Base-by-base conservation (phyloP, 2,888 invertebrate species). In the Eupithecia subfuscata region DNA sequence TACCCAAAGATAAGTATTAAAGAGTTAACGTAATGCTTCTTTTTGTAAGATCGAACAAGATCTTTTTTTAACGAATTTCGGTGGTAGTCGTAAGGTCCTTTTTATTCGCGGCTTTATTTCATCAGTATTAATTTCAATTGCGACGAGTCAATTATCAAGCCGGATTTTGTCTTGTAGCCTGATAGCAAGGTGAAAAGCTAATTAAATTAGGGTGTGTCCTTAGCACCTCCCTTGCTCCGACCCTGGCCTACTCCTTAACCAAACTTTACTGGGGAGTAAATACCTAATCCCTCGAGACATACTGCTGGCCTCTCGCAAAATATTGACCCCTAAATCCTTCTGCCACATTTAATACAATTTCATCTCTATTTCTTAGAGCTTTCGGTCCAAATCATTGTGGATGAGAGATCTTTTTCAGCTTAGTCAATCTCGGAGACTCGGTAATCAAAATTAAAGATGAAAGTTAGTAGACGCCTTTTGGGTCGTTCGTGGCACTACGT, bases 251-350 rank as follows among this genome's bases (percentile, higher is more conserved):
- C 69, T 70, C 60, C 60, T 63, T 67, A 72, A 70, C 70, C 14
- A 52, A 40, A 73, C 65, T 72, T 75, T 83, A 84, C 83, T 84
- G 78, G 72, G 69, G 79, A 82, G 81, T 81, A 81, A 81, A 82
- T 75, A 78, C 74, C 73, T 65, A 79, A 84, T 83, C 84, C 82
- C 80, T 22, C 48, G 74, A 78, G 81, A 83, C 76, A 74, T 69
- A 73, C 74, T 34, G 70, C 71, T 71, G 77, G 70, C 69, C 69
- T 74, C 63, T 65, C 52, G 43, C 22, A 72, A 75, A 73, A 73
- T 75, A 75, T 75, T 72, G 69, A 65, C 64, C 72, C 18, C n/a
- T 22, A 75, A 75, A 65, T 70, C 67, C 40, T 3, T n/a, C 9
- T 40, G 40, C 63, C 43, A 22, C 14, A 22, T 5, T 40, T 16